phyloP scores from a whole-genome alignment of 2,797 vertebrate species.

The Cossypha caffra region DNA sequence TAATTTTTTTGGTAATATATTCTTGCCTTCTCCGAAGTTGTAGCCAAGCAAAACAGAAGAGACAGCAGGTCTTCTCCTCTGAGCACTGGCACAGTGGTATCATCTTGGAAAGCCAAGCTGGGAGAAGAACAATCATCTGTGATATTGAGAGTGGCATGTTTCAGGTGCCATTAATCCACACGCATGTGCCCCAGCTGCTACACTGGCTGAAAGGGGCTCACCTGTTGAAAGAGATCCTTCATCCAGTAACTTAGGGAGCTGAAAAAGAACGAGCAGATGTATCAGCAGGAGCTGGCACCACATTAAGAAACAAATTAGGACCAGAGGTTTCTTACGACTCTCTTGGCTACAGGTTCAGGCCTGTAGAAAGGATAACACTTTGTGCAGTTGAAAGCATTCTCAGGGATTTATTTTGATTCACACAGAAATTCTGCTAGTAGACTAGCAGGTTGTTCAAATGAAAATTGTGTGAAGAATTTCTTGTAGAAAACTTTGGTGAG shows the following conservation, averaged over 20 bases:
- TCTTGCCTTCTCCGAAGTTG: neutral
- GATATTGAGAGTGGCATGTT: conserved; percentile 27
- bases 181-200: conserved; percentile 15
- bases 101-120: conserved; percentile 50
- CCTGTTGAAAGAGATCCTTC: conserved; percentile 45
- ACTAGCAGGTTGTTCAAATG: neutral
- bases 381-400: neutral
- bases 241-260: neutral
- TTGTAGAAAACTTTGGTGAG: neutral
- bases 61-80: conserved; percentile 61
- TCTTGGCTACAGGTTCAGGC: neutral
- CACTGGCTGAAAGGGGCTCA: conserved; percentile 32
- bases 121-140: conserved; percentile 54
- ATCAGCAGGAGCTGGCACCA: conserved; percentile 39
- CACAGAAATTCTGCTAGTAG: neutral
- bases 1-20: neutral
- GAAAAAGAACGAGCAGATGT: conserved; percentile 39
- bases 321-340: neutral
- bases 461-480: neutral
- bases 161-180: conserved; percentile 55
- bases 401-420: neutral
- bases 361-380: neutral
- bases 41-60: conserved; percentile 54
- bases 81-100: neutral
- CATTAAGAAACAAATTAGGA: conserved; percentile 45